Conservation (phyloP, 1,140 invertebrate species). For the Neelides sp. region DNA sequence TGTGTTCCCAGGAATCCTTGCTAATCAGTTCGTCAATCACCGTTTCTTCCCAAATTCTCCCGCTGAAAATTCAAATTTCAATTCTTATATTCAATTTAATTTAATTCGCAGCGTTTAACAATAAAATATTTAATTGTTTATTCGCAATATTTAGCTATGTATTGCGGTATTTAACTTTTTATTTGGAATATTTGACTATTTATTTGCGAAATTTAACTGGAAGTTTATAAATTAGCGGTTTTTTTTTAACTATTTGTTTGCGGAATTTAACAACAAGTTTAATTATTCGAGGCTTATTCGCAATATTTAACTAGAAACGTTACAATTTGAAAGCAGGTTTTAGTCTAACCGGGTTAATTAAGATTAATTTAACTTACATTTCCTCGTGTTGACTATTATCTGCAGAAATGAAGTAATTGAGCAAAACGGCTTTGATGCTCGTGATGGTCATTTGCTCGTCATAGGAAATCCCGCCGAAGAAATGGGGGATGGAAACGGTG, state of each 20-base stretch:
- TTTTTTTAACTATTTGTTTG: too few relatives aligned
- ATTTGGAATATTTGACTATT: too few relatives aligned
- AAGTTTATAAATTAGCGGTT: too few relatives aligned
- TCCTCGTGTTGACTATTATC: slow-evolving; percentile 59
- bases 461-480: slow-evolving; percentile 64
- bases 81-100: too few relatives aligned
- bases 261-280: too few relatives aligned
- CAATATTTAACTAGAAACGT: too few relatives aligned
- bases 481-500: slow-evolving; percentile 66
- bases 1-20: slow-evolving; percentile 63
- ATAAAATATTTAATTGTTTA: slow-evolving; percentile 1
- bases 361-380: slow-evolving; percentile 44
- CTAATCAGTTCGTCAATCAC: slow-evolving; percentile 56
- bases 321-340: too few relatives aligned
- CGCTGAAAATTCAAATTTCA: too few relatives aligned
- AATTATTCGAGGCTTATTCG: too few relatives aligned
- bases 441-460: slow-evolving; percentile 55
- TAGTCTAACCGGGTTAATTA: background rate
- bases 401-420: slow-evolving; percentile 70
- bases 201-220: too few relatives aligned
- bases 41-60: slow-evolving; percentile 68
- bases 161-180: too few relatives aligned
- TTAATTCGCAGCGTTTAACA: slow-evolving; percentile 4
- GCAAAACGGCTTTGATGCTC: slow-evolving; percentile 62
- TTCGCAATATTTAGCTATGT: too few relatives aligned